phyloP scores from a whole-genome alignment of 2,113 vertebrate species.

The Serinus canaria region DNA sequence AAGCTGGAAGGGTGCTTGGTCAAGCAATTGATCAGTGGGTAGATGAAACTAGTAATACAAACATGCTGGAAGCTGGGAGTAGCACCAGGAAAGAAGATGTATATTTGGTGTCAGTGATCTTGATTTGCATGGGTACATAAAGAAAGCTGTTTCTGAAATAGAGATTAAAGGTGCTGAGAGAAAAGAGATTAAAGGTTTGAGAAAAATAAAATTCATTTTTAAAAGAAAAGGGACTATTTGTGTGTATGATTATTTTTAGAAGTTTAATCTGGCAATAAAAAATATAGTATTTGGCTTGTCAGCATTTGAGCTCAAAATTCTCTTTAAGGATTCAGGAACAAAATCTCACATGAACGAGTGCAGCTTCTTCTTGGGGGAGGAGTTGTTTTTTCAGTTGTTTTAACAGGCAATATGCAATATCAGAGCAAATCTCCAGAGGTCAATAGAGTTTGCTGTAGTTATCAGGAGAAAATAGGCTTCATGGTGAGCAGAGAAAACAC shows the following conservation, averaged over 20 bases:
- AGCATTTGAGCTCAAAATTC: neutral
- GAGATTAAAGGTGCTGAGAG: neutral
- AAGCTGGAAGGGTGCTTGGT: neutral
- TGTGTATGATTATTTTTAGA: neutral
- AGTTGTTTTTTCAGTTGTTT: neutral
- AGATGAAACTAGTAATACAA: neutral
- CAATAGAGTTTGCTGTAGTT: conserved; percentile 1
- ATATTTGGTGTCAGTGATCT: neutral
- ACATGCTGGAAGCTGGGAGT: neutral
- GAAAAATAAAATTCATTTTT: neutral
- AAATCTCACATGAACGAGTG: neutral
- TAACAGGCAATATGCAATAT: neutral
- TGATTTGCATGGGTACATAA: conserved; percentile 4
- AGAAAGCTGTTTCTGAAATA: neutral
- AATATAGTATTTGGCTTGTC: neutral
- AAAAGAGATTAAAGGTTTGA: neutral
- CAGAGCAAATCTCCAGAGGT: neutral
- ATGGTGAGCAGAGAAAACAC: neutral
- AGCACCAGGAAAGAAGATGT: neutral
- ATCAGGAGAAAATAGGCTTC: conserved; percentile 1
- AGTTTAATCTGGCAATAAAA: neutral
- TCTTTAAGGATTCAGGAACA: neutral
- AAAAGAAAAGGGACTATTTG: neutral
- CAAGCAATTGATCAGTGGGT: neutral
- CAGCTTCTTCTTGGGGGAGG: neutral